Percentiles rank a stretch among this genome's conserved stretches.
Conservation (phyloP, 2,888 invertebrate species). For the Hoplodrina ambigua region DNA sequence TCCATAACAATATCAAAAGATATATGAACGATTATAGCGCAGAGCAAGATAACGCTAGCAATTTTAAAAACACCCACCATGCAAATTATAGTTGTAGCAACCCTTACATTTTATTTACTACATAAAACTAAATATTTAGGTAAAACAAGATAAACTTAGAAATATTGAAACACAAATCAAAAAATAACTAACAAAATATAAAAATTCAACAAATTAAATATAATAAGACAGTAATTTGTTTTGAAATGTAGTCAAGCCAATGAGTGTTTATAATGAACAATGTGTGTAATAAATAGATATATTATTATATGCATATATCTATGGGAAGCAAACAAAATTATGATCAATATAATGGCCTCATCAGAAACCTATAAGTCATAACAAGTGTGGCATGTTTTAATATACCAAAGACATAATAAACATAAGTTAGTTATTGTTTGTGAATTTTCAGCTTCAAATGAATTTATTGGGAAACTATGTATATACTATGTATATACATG, state of each 20-base stretch:
- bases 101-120: not conserved
- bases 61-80: not conserved
- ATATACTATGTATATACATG: too few relatives aligned
- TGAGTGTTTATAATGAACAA: too few relatives aligned
- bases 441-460: too few relatives aligned
- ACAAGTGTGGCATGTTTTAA: not conserved
- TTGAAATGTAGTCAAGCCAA: too few relatives aligned
- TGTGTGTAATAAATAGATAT: too few relatives aligned
- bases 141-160: not conserved
- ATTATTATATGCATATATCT: too few relatives aligned
- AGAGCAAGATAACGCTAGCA: constrained; percentile 20
- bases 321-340: not conserved
- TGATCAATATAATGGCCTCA: not conserved
- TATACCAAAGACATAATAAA: not conserved
- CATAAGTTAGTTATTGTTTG: not conserved
- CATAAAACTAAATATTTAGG: not conserved
- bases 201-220: too few relatives aligned
- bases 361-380: constrained; percentile 1
- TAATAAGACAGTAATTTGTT: too few relatives aligned
- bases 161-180: not conserved
- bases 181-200: not conserved
- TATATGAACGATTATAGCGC: not conserved
- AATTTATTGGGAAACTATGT: too few relatives aligned
- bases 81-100: not conserved
- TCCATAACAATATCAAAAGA: not conserved